Evolutionary conservation across 2,888 invertebrate species (phyloP).

Genomic region (Eudasyphora cyanicolor): DNA sequence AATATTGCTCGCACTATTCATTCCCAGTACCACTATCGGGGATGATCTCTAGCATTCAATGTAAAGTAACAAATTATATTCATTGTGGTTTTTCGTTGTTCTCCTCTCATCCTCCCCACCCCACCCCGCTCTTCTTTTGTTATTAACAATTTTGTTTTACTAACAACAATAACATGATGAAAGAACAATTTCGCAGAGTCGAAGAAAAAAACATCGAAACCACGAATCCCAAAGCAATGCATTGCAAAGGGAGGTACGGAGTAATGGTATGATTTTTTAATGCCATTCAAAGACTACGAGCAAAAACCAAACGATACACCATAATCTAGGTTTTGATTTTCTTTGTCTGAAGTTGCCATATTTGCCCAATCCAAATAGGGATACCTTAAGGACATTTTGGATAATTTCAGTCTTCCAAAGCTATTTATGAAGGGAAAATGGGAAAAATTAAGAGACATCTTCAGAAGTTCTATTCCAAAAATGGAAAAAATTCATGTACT

Average conservation of each 20-base stretch:
- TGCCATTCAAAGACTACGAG: slow-evolving; percentile 24
- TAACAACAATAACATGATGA: slow-evolving; percentile 28
- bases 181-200: slow-evolving; percentile 40
- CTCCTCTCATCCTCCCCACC: too few relatives aligned
- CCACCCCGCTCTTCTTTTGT: slow-evolving; percentile 17
- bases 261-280: slow-evolving; percentile 28
- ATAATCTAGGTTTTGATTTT: not conserved
- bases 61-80: slow-evolving; percentile 47
- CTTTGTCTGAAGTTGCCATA: not conserved
- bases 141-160: slow-evolving; percentile 40
- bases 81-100: slow-evolving; percentile 21
- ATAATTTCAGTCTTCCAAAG: too few relatives aligned
- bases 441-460: too few relatives aligned
- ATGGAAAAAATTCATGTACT: too few relatives aligned
- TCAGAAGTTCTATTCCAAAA: too few relatives aligned
- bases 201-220: slow-evolving; percentile 1
- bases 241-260: not conserved
- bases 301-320: not conserved
- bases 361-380: not conserved
- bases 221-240: slow-evolving; percentile 25
- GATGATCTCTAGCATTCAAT: slow-evolving; percentile 11
- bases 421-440: too few relatives aligned
- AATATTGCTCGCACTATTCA: too few relatives aligned
- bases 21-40: not conserved
- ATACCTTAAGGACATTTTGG: too few relatives aligned